Evolutionary conservation across 2,888 invertebrate genomes (phyloP).

Genomic region (Galeruca laticollis): DNA sequence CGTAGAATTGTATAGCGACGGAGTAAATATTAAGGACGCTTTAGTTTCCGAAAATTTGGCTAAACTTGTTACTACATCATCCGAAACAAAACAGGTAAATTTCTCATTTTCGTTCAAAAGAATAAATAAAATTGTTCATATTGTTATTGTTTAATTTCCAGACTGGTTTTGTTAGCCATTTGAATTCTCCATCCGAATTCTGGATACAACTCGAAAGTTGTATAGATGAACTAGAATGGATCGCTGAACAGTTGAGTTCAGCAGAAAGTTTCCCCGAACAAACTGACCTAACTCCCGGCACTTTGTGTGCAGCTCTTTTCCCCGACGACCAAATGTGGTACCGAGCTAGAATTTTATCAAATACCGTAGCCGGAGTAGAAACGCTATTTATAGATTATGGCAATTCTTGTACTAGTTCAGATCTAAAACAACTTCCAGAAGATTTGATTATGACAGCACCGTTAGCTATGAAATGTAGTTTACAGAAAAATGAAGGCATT

Average conservation of each 20-base stretch:
- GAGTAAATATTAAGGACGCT: slow-evolving; percentile 73
- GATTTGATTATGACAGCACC: slow-evolving; percentile 71
- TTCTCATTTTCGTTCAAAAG: not conserved
- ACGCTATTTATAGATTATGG: slow-evolving; percentile 80
- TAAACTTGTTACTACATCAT: slow-evolving; percentile 65
- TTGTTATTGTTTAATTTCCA: slow-evolving; percentile 55
- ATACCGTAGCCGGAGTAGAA: slow-evolving; percentile 70
- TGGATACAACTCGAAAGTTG: slow-evolving; percentile 80
- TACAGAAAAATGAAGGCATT: slow-evolving; percentile 68
- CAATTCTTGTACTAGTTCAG: slow-evolving; percentile 73
- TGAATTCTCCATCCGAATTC: slow-evolving; percentile 78
- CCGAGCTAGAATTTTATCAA: slow-evolving; percentile 72
- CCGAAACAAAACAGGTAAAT: slow-evolving; percentile 63
- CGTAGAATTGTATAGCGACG: slow-evolving; percentile 75
- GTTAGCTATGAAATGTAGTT: slow-evolving; percentile 74
- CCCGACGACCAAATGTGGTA: slow-evolving; percentile 78
- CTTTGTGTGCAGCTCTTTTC: slow-evolving; percentile 76
- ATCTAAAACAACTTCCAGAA: slow-evolving; percentile 73
- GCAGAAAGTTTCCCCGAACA: slow-evolving; percentile 69
- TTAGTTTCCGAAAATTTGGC: slow-evolving; percentile 73
- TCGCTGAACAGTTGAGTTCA: slow-evolving; percentile 69
- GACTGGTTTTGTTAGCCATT: slow-evolving; percentile 76
- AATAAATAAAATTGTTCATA: not conserved
- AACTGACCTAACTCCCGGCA: slow-evolving; percentile 71
- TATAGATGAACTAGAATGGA: slow-evolving; percentile 71